A percentile compares a stretch with the other conserved stretches of the same genome.
phyloP scores from a whole-genome alignment of 92 coral and sea anemone genomes.

The Epizoanthus ramosus region DNA sequence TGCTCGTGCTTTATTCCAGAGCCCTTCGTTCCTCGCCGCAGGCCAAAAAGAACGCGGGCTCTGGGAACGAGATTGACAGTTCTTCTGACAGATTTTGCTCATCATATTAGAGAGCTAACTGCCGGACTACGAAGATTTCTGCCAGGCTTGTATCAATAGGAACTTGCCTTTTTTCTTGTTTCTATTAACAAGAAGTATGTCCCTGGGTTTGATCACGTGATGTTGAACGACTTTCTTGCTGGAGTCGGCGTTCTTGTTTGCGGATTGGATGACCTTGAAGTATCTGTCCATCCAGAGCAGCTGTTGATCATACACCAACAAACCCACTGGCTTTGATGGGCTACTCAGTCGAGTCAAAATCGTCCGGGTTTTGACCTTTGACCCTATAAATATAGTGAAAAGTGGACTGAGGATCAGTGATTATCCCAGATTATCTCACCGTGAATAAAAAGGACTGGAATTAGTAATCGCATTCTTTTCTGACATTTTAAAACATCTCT shows the following conservation, averaged over 20 bases:
- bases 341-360: slow-evolving; percentile 11
- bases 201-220: slow-evolving; percentile 28
- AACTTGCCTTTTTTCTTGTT: slow-evolving; percentile 4
- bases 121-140: too few relatives aligned
- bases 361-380: neutral
- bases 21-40: too few relatives aligned
- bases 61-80: too few relatives aligned
- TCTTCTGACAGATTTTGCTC: too few relatives aligned
- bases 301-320: slow-evolving; percentile 1
- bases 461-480: too few relatives aligned
- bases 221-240: slow-evolving; percentile 3
- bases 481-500: too few relatives aligned
- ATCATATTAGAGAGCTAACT: too few relatives aligned
- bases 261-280: slow-evolving; percentile 10
- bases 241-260: slow-evolving; percentile 19
- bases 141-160: too few relatives aligned
- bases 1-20: too few relatives aligned
- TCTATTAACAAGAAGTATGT: neutral
- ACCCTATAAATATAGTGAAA: neutral
- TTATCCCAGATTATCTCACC: neutral
- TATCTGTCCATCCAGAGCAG: slow-evolving; percentile 37
- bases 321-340: slow-evolving; percentile 26
- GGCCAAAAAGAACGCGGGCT: too few relatives aligned
- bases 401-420: too few relatives aligned
- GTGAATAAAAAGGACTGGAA: neutral